These are phyloP conservation scores for Pseudachorutes palmiensis DNA, from an alignment of 1,140 invertebrate genomes.

Conservation along the genomic window DNA sequence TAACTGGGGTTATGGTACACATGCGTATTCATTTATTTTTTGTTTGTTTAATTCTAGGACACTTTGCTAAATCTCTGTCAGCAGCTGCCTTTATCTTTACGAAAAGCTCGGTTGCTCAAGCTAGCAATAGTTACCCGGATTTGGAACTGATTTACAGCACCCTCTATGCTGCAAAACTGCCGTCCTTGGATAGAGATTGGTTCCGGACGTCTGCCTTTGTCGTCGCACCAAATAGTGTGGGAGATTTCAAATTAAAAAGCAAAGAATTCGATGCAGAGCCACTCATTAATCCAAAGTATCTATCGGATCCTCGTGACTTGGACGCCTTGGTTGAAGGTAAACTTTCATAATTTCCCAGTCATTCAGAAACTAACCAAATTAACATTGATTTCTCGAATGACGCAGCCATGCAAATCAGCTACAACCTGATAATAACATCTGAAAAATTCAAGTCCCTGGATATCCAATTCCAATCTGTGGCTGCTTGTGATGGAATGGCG, in stretches of 20 bases:
- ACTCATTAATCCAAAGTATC: conserved; percentile 9
- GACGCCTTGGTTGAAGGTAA: conserved; percentile 8
- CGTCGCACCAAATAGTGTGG: not conserved
- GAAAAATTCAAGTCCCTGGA: not conserved
- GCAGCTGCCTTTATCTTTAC: not conserved
- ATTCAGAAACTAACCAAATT: no score
- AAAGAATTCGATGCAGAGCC: not conserved
- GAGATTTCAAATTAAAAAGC: conserved; percentile 10
- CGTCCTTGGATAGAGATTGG: not conserved
- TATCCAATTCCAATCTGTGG: not conserved
- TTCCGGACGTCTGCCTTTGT: not conserved
- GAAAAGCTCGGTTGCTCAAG: not conserved
- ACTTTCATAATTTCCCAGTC: not conserved
- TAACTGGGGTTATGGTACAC: no score
- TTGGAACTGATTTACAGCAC: not conserved
- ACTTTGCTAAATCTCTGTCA: not conserved
- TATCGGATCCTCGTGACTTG: not conserved
- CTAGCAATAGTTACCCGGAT: not conserved
- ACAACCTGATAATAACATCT: no score
- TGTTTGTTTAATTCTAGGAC: not conserved
- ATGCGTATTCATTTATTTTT: not conserved
- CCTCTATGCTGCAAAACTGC: not conserved
- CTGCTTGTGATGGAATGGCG: not conserved
- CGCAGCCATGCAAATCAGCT: no score
- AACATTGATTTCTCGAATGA: no score